Conservation (phyloP, 2,797 vertebrate genomes). For the Nyctalus aviator region DNA sequence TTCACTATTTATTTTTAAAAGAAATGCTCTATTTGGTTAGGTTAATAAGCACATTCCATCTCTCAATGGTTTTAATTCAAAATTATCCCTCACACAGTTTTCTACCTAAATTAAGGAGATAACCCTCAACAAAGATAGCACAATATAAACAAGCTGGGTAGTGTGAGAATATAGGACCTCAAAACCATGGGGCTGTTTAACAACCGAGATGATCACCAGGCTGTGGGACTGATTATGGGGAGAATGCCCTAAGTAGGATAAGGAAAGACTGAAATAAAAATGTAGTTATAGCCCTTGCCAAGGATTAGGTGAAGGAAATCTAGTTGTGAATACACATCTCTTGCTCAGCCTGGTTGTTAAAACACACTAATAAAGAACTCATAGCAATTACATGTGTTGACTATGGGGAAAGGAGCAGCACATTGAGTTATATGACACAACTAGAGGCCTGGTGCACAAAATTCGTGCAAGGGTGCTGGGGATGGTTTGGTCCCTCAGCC, state of each 20-base stretch:
- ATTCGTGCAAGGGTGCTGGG: too few relatives aligned
- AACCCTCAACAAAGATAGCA: background rate
- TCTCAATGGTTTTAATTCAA: background rate
- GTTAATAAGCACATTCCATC: background rate
- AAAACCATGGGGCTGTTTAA: background rate
- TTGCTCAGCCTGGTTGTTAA: background rate
- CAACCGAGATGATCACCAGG: background rate
- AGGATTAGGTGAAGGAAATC: background rate
- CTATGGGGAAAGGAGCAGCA: background rate
- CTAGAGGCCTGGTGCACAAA: too few relatives aligned
- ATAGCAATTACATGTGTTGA: background rate
- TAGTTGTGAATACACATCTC: background rate
- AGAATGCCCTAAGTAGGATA: background rate
- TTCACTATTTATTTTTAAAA: background rate
- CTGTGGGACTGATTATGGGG: background rate
- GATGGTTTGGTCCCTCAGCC: too few relatives aligned
- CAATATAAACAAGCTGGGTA: background rate
- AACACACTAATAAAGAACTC: background rate
- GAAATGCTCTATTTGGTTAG: background rate
- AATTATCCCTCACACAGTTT: background rate
- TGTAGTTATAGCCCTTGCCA: background rate
- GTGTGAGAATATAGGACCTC: background rate
- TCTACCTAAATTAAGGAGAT: background rate
- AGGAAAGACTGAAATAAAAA: background rate
- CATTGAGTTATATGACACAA: background rate